Evolutionary conservation across 2,888 invertebrate species (phyloP).

Genomic region (Acleris emargana): DNA sequence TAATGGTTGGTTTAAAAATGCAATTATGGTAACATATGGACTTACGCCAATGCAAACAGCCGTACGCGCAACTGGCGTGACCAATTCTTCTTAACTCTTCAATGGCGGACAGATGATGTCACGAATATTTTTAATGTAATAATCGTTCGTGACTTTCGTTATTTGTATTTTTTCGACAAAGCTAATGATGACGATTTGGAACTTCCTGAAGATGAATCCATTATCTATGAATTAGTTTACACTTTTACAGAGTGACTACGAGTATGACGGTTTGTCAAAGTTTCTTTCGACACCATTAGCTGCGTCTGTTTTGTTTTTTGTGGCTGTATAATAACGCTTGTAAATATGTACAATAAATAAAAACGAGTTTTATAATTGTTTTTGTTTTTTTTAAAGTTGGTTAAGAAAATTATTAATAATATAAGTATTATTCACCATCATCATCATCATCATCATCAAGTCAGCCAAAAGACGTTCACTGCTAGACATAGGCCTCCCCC

Average conservation of each 20-base stretch:
- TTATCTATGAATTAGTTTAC: constrained; percentile 10
- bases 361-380: constrained; percentile 40
- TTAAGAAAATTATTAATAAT: too few relatives aligned
- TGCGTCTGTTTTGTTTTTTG: constrained; percentile 42
- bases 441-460: too few relatives aligned
- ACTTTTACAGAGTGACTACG: not conserved
- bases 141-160: constrained; percentile 9
- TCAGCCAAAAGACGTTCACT: too few relatives aligned
- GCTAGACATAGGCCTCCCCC: too few relatives aligned
- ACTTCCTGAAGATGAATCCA: constrained; percentile 33
- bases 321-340: constrained; percentile 69
- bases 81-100: constrained; percentile 39
- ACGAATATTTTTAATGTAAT: constrained; percentile 12
- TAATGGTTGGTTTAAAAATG: constrained; percentile 38
- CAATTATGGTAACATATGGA: constrained; percentile 39
- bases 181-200: constrained; percentile 14
- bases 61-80: constrained; percentile 46
- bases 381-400: constrained; percentile 26
- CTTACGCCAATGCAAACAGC: constrained; percentile 12
- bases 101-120: constrained; percentile 17
- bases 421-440: too few relatives aligned
- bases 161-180: constrained; percentile 6
- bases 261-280: constrained; percentile 36
- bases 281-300: constrained; percentile 21
- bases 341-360: constrained; percentile 79